Percentiles rank a stretch among this genome's conserved stretches.
phyloP scores from a whole-genome alignment of 2,113 vertebrate species.

The Procapra przewalskii region DNA sequence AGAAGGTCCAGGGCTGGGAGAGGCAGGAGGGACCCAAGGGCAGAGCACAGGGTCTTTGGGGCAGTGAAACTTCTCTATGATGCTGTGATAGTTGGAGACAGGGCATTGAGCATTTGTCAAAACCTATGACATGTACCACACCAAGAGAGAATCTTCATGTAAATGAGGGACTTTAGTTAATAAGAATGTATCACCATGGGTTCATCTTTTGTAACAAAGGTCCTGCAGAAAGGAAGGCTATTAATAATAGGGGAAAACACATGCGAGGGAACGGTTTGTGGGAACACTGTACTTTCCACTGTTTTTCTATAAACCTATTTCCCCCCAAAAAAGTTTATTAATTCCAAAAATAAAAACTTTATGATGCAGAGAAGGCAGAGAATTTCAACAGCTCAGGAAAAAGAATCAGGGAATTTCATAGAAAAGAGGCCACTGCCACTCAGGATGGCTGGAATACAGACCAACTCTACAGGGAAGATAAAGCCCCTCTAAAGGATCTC shows the following conservation, averaged over 20 bases:
- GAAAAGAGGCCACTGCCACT: not conserved
- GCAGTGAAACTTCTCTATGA: not conserved
- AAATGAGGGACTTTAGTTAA: not conserved
- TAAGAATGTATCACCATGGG: not conserved
- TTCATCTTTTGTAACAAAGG: not conserved
- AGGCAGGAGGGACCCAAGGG: not conserved
- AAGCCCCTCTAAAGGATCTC: not conserved
- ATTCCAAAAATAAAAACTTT: not conserved
- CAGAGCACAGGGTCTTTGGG: not conserved
- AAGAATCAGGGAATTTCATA: not conserved
- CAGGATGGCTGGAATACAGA: not conserved
- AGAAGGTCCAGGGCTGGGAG: not conserved
- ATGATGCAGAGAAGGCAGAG: not conserved
- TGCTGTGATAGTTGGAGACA: accelerated
- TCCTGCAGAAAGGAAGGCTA: not conserved
- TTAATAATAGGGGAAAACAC: not conserved
- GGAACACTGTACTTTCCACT: not conserved
- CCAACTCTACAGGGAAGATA: not conserved
- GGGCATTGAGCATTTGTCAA: not conserved
- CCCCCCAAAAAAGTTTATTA: not conserved
- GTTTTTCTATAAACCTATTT: not conserved
- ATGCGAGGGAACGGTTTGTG: accelerated
- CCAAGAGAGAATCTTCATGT: not conserved
- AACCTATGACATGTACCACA: not conserved
- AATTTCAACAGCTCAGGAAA: not conserved